Evolutionary conservation across 2,888 invertebrate species (phyloP).

Genomic region (Laothoe populi): DNA sequence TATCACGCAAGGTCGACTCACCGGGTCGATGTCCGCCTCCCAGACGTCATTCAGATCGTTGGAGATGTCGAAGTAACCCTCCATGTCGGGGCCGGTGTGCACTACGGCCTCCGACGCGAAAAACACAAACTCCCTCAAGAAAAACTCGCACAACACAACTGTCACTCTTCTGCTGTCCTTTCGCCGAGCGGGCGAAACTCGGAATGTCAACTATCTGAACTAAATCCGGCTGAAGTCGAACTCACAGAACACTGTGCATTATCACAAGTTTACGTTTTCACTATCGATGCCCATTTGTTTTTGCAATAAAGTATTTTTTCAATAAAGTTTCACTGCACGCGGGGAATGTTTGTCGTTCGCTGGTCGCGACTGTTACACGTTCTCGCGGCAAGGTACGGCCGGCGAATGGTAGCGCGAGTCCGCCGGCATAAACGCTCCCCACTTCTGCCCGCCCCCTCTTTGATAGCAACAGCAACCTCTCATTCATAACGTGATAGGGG

Average conservation of each 20-base stretch:
- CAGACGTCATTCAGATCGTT: constrained; percentile 91
- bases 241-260: constrained; percentile 68
- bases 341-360: constrained; percentile 57
- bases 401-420: constrained; percentile 67
- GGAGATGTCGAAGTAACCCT: constrained; percentile 90
- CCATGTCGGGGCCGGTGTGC: constrained; percentile 84
- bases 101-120: constrained; percentile 68
- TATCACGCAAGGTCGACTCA: constrained; percentile 84
- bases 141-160: constrained; percentile 71
- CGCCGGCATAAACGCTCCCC: constrained; percentile 44
- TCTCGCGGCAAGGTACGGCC: constrained; percentile 64
- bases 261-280: constrained; percentile 78
- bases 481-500: constrained; percentile 78
- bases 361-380: constrained; percentile 42
- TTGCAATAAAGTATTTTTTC: constrained; percentile 63
- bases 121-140: constrained; percentile 57
- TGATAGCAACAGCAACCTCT: constrained; percentile 50
- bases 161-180: constrained; percentile 67
- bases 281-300: constrained; percentile 79
- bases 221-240: constrained; percentile 32
- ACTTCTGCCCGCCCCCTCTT: constrained; percentile 38
- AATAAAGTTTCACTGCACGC: constrained; percentile 78
- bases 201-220: constrained; percentile 52
- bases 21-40: constrained; percentile 93
- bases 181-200: constrained; percentile 62